Percentiles rank a stretch among this genome's conserved stretches.
Conservation (phyloP, 1,140 invertebrate species). For the Eriocheir sinensis region DNA sequence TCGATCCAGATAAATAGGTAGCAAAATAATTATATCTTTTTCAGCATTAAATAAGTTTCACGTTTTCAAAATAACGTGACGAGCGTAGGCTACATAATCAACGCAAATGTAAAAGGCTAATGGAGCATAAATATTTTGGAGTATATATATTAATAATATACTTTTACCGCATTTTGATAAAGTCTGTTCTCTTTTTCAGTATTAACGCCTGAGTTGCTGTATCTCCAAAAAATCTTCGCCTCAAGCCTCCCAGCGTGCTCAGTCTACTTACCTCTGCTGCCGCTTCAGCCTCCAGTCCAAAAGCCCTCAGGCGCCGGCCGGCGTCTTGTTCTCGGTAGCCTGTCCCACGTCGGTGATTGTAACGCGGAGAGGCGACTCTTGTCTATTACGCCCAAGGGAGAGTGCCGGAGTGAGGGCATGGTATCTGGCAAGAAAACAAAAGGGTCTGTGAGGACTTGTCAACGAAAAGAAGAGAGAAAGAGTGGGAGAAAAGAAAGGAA, state of each 20-base stretch:
- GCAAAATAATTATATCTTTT: neutral
- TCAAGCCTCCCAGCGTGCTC: neutral
- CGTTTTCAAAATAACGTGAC: too few relatives aligned
- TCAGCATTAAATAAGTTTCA: neutral
- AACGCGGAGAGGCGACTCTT: neutral
- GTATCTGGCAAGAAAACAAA: neutral
- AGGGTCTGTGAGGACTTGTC: conserved; percentile 23
- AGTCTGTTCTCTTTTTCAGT: neutral
- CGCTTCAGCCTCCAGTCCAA: neutral
- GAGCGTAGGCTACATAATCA: too few relatives aligned
- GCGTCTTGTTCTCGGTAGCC: neutral
- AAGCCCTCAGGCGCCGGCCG: neutral
- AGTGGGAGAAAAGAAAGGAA: neutral
- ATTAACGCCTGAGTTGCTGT: neutral
- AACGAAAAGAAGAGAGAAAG: conserved; percentile 15
- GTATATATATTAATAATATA: neutral
- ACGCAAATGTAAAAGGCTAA: too few relatives aligned
- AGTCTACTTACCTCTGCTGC: neutral
- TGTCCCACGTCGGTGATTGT: neutral
- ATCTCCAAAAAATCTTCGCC: neutral
- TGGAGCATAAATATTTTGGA: too few relatives aligned
- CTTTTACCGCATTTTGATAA: neutral
- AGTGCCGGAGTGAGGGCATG: neutral
- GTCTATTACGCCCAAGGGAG: neutral
- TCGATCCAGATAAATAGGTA: neutral